Base-by-base conservation (phyloP, 1,140 invertebrate species). In the Pachyrhynchus sulphureomaculatus region DNA sequence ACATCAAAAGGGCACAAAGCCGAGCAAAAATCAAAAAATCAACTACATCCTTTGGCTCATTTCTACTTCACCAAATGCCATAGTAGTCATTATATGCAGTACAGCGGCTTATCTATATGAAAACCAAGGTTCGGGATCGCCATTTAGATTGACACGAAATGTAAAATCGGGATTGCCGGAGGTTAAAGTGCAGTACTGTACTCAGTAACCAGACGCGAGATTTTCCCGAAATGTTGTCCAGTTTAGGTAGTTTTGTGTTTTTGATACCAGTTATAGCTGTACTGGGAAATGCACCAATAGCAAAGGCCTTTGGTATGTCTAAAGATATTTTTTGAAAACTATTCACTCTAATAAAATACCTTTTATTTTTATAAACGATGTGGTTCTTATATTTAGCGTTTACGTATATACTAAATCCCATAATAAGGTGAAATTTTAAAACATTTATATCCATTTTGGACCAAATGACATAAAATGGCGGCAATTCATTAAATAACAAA, bases 231-330 rank as follows among this genome's bases (percentile, higher is more conserved):
- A 75, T 81, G 67, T 70, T 81, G 59, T 73, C 83, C 0, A 86
- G 90, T 72, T 76, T 91, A 15, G 88, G 88, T 2, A 83, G 87
- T 0, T 89, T 88, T 0, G 86, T 93, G 52, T 74, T 90, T 23
- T 77, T 92, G 6, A 83, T 94, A 4, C 90, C 91, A 8, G 81
- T 93, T 12, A 88, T 92, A 60, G 88, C 86, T 0, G 88, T 93
- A 0, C 76, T 93, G 21, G 90, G 90, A 36, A 92, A 93, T 66
- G 89, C 93, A 0, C 91, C 91, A 1, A 92, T 93, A 57, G 90
- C 90, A 0, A 94, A 93, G 72, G 89, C 90, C 10, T 94, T 93
- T 70, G 83, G 87, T 86, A 75, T 79, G 79, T 76, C 13, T 4
- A 34, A 45, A 8, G 5, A 5, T 32, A 12, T 32, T 12, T 32